These are phyloP conservation scores for Peromyscus polionotus DNA, from an alignment of 2,113 vertebrate genomes.

Conservation along the genomic window DNA sequence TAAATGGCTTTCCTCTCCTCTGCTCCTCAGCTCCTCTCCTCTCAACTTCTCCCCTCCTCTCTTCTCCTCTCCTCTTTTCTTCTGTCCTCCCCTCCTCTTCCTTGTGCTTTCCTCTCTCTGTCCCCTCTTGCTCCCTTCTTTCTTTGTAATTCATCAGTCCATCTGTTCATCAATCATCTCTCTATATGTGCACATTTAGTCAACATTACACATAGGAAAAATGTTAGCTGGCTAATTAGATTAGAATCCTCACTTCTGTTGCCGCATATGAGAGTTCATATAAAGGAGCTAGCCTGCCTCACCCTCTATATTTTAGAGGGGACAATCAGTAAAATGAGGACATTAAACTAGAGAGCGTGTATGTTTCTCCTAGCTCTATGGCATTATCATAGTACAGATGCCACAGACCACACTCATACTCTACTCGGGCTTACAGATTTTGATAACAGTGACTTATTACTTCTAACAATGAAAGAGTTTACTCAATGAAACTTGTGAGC, in stretches of 20 bases:
- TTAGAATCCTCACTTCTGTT: not conserved
- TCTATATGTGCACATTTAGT: not conserved
- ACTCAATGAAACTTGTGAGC: not conserved
- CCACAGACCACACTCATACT: not conserved
- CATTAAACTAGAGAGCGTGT: not conserved
- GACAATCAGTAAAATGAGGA: constrained; percentile 20
- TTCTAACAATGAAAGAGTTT: constrained; percentile 4
- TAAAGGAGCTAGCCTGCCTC: constrained; percentile 1
- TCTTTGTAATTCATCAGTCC: not conserved
- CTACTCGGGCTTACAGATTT: not conserved
- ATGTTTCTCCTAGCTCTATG: constrained; percentile 5
- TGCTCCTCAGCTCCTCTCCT: not conserved
- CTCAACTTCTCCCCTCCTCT: too few species aligned
- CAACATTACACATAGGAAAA: not conserved
- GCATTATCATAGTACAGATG: not conserved
- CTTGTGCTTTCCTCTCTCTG: too few species aligned
- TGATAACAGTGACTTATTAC: not conserved
- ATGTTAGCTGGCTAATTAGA: not conserved
- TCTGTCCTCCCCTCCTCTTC: too few species aligned
- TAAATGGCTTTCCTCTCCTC: not conserved
- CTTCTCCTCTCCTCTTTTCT: too few species aligned
- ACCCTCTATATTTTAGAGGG: not conserved
- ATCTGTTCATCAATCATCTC: not conserved
- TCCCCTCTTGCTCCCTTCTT: too few species aligned
- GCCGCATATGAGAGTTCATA: not conserved